Base-by-base conservation (phyloP, 2,113 vertebrate species). In the Thunnus maccoyii region DNA sequence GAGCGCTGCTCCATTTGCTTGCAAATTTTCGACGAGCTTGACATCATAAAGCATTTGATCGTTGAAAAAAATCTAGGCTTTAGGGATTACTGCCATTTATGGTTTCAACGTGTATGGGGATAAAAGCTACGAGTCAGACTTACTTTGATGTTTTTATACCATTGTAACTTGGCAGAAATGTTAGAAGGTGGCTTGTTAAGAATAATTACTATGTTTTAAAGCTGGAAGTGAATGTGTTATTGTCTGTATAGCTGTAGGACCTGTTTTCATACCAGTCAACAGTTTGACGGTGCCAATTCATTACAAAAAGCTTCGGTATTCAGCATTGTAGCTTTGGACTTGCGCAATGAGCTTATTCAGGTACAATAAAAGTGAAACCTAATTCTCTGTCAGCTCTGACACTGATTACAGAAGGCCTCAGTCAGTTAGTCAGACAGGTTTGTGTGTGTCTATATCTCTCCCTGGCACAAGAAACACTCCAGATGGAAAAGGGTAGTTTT, bases 131-230 rank as follows among this genome's bases (percentile, higher is more conserved):
- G 8, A 56, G 65, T 85, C 63, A 7, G 72, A 12, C 68, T 36
- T 18, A n/a, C 80, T 84, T 72, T 83, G 50, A 82, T 82, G 63
- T 89, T 80, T 88, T 84, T 76, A 80, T 72, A 82, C 54, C 22
- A 56, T 80, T 83, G 78, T 36, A 80, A 72, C 64, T 76, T 84
- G 78, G 78, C 79, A 84, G 80, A 66, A 67, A 79, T 78, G 44
- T 80, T 72, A 54, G 72, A 77, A 64, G 20, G 80, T 61, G 66
- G 52, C 73, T 90, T 84, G 62, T 87, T 83, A 72, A 68, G 79
- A 71, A 60, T 83, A 82, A 91, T 90, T 55, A 55, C 47, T 46
- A 25, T n/a, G 65, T 70, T 71, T 82, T 71, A 71, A 83, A 78
- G 61, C 47, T 82, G 66, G 52, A 78, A 69, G 36, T 71, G 46